These are phyloP conservation scores for Clamator glandarius DNA, from an alignment of 2,797 vertebrate species.

Conservation along the genomic window DNA sequence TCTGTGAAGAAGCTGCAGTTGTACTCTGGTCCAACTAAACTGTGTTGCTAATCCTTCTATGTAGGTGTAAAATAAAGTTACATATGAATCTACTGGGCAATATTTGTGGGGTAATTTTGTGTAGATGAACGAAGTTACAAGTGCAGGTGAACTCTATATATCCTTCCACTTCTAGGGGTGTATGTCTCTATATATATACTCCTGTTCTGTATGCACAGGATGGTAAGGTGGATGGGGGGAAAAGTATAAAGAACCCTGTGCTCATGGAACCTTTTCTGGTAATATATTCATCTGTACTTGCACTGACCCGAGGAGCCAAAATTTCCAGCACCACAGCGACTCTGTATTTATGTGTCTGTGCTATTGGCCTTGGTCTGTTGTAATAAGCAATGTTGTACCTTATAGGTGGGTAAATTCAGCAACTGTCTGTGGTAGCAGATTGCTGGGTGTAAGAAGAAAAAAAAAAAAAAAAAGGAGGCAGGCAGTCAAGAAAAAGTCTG, in stretches of 20 bases:
- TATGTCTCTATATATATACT: background rate
- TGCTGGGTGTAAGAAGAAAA: background rate
- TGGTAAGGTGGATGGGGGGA: background rate
- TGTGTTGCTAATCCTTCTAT: background rate
- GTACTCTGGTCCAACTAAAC: background rate
- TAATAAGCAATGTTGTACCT: background rate
- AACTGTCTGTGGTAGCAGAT: background rate
- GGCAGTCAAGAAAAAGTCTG: background rate
- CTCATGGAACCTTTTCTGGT: rapidly evolving
- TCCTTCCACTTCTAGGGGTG: background rate
- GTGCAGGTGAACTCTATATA: background rate
- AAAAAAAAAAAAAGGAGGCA: background rate
- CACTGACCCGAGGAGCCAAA: background rate
- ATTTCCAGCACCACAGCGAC: background rate
- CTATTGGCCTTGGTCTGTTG: background rate
- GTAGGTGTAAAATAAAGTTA: background rate
- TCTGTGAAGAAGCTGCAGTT: background rate
- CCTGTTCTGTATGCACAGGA: background rate
- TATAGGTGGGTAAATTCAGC: background rate
- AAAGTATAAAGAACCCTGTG: background rate
- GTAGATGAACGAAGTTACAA: background rate
- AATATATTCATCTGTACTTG: background rate
- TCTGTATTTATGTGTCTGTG: background rate
- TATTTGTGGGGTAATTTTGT: background rate
- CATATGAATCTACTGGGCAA: background rate